Base-by-base conservation (phyloP, 2,113 vertebrate species). In the Okapia johnstoni region DNA sequence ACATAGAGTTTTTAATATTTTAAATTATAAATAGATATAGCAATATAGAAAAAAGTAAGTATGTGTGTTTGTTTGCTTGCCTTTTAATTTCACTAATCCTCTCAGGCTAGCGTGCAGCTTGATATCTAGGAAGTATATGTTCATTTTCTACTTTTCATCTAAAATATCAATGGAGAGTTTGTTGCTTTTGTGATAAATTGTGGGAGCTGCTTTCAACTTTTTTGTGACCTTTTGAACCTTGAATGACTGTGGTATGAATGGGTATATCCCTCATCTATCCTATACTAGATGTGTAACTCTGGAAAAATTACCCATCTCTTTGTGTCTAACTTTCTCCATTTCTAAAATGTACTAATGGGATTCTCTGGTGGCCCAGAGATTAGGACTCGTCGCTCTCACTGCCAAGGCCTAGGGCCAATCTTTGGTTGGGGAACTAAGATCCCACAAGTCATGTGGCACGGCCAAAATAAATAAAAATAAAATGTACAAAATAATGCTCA, bases 131-230 rank as follows among this genome's bases (percentile, higher is more conserved):
- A 60, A 90, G 12, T 30, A 25, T 57, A 23, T 23, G 7, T 26
- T 90, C 28, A 50, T 93, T 92, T 92, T 60, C 58, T 85, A 36
- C 14, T 63, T 85, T 93, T 73, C 54, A 36, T 70, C 25, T 85
- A 60, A 83, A 85, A 73, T 28, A 66, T 58, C 21, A 58, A 11
- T 19, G 17, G 63, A 48, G 12, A 90, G 21, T 52, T 94, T 79
- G 28, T 36, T 88, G 25, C 54, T 97, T 73, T 96, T 95, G 43
- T 88, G n/a, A 54, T 70, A 83, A 94, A 73, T 36, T 91, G 26
- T 19, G 36, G 61, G 46, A 90, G 23, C 40, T 87, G 11, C 40
- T 77, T 97, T 83, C 60, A 76, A n/a, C 23, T 54, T 91, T 96
- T 91, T 94, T 66, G 66, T 73, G n/a, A 50, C 11, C 28, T 76